A percentile compares a stretch with the other conserved stretches of the same genome.
phyloP scores from a whole-genome alignment of 2,113 vertebrate species.

The Pleuronectes platessa region DNA sequence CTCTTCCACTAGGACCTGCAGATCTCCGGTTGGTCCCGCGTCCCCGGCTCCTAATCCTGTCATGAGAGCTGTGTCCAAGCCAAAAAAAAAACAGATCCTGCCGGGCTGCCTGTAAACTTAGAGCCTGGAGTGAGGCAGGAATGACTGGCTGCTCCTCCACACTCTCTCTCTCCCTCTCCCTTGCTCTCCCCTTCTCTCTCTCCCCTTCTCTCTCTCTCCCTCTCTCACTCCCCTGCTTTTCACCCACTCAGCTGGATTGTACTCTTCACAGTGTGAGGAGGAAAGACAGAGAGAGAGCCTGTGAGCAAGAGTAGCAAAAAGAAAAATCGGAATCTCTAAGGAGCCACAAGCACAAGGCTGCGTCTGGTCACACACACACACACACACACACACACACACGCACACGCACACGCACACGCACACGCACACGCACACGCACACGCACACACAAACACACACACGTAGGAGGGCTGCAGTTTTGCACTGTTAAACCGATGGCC shows the following conservation, averaged over 20 bases:
- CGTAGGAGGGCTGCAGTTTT: conserved; percentile 52
- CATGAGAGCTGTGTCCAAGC: conserved; percentile 74
- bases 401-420: conserved; percentile 29
- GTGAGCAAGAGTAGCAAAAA: conserved; percentile 10
- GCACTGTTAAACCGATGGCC: conserved; percentile 33
- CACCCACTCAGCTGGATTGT: conserved; percentile 60
- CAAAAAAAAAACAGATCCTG: conserved; percentile 66
- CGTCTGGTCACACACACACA: conserved; percentile 49
- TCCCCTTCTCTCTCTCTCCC: conserved; percentile 3
- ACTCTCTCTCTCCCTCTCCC: conserved; percentile 12
- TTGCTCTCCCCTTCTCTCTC: conserved; percentile 14
- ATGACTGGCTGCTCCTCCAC: conserved; percentile 58
- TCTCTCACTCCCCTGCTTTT: conserved; percentile 38
- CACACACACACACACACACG: conserved; percentile 28
- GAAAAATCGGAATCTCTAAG: conserved; percentile 49
- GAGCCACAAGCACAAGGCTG: conserved; percentile 28
- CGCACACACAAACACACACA: conserved; percentile 26
- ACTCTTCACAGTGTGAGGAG: conserved; percentile 29
- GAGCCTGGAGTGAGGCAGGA: conserved; percentile 61
- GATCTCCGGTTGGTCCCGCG: conserved; percentile 76
- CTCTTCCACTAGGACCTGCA: conserved; percentile 70
- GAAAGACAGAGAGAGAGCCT: conserved; percentile 15
- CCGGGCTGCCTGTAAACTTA: conserved; percentile 64
- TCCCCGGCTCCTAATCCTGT: conserved; percentile 79
- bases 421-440: conserved; percentile 14